Evolutionary conservation across 2,888 invertebrate genomes (phyloP).

Genomic region (Andrena fulva): DNA sequence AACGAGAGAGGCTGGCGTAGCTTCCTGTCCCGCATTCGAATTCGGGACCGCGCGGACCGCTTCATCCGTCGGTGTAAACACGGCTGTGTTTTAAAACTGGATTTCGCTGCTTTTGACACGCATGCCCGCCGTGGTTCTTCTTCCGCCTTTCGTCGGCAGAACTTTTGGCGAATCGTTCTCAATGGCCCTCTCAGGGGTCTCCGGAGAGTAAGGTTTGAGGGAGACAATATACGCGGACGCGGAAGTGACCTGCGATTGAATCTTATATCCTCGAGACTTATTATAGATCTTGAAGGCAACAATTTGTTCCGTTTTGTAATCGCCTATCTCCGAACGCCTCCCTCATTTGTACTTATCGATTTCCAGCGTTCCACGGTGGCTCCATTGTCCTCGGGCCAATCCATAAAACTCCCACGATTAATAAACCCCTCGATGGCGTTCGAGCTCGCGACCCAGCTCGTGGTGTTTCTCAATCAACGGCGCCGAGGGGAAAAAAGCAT

Average conservation of each 20-base stretch:
- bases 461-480: conserved; percentile 4
- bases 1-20: conserved; percentile 53
- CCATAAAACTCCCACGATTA: not conserved
- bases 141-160: not conserved
- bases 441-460: not conserved
- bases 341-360: not conserved
- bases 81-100: conserved; percentile 51
- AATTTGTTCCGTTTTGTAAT: not conserved
- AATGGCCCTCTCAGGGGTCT: too few relatives aligned
- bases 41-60: conserved; percentile 40
- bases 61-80: conserved; percentile 39
- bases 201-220: too few relatives aligned
- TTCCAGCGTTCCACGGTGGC: not conserved
- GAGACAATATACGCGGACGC: too few relatives aligned
- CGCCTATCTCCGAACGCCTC: not conserved
- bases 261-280: too few relatives aligned
- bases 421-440: too few relatives aligned
- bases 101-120: conserved; percentile 11
- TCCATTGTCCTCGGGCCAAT: not conserved
- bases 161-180: too few relatives aligned
- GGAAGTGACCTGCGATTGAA: too few relatives aligned
- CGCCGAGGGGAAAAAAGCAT: not conserved
- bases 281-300: too few relatives aligned
- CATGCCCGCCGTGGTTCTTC: not conserved
- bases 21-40: conserved; percentile 73